Evolutionary conservation across 2,888 invertebrate genomes (phyloP).

Genomic region (Physocephala rufipes): DNA sequence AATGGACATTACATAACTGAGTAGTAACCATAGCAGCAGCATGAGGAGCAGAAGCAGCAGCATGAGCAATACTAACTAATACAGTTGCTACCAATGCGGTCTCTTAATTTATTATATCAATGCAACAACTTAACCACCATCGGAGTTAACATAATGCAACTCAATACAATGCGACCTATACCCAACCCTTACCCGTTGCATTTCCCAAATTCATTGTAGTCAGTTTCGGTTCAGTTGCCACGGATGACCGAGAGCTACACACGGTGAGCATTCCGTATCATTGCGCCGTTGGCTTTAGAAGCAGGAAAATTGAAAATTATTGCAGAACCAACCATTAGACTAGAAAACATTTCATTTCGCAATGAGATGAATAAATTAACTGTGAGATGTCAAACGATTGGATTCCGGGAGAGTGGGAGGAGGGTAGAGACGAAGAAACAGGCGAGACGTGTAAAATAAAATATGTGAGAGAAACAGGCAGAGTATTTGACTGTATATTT

Average conservation of each 20-base stretch:
- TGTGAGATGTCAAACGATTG: slow-evolving; percentile 19
- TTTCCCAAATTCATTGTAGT: too few species aligned
- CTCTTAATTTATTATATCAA: slow-evolving; percentile 34
- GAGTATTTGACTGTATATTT: not conserved
- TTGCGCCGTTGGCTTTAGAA: slow-evolving; percentile 37
- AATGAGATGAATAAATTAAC: slow-evolving; percentile 34
- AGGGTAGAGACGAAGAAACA: not conserved
- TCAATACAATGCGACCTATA: too few species aligned
- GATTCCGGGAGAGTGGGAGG: not conserved
- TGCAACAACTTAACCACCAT: slow-evolving; percentile 23
- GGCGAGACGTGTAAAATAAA: not conserved
- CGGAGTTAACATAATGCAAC: not conserved
- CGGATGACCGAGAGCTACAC: not conserved
- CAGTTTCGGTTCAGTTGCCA: not conserved
- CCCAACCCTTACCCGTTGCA: too few species aligned
- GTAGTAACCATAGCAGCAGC: too few species aligned
- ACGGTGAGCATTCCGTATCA: not conserved
- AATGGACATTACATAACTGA: too few species aligned
- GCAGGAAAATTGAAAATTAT: slow-evolving; percentile 37
- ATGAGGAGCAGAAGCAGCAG: not conserved
- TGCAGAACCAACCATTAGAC: slow-evolving; percentile 31
- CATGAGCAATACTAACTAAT: slow-evolving; percentile 23
- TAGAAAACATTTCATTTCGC: slow-evolving; percentile 35
- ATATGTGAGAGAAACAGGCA: not conserved
- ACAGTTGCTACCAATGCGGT: slow-evolving; percentile 29